Conservation (phyloP, 2,888 invertebrate genomes). For the Osmoderma eremita region DNA sequence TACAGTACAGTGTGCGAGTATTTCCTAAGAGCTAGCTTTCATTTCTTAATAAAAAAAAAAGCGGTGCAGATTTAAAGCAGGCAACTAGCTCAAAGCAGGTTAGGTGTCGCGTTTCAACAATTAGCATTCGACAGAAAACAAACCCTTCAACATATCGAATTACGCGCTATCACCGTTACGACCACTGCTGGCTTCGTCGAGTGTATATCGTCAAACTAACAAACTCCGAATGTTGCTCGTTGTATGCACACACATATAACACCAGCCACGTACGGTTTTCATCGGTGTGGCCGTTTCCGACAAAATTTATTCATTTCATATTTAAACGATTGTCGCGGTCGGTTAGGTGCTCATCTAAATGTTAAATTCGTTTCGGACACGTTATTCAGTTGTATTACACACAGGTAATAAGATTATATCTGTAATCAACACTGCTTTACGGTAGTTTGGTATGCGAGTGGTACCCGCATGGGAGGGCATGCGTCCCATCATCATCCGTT, state of each 20-base stretch:
- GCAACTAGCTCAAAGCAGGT: not conserved
- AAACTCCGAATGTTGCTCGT: not conserved
- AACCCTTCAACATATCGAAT: conserved; percentile 18
- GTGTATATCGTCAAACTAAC: too few species aligned
- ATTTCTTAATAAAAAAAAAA: not conserved
- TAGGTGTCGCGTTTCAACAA: not conserved
- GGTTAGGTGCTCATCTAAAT: conserved; percentile 45
- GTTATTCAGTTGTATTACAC: conserved; percentile 47
- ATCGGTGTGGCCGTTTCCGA: not conserved
- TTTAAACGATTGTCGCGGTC: conserved; percentile 46
- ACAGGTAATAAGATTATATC: conserved; percentile 48
- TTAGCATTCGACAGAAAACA: conserved; percentile 20
- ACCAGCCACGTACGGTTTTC: not conserved
- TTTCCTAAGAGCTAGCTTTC: too few species aligned
- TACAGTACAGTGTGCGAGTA: too few species aligned
- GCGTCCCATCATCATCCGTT: conserved; percentile 9
- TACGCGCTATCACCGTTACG: not conserved
- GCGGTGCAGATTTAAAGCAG: not conserved
- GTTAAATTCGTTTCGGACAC: conserved; percentile 48
- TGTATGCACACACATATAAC: not conserved
- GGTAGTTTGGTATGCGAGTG: conserved; percentile 38
- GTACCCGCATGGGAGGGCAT: conserved; percentile 6
- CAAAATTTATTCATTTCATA: conserved; percentile 50
- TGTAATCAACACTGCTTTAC: conserved; percentile 42
- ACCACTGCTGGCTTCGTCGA: too few species aligned